These are phyloP conservation scores for Drosophila macrospina DNA, from an alignment of 2,888 invertebrate genomes.

Conservation along the genomic window DNA sequence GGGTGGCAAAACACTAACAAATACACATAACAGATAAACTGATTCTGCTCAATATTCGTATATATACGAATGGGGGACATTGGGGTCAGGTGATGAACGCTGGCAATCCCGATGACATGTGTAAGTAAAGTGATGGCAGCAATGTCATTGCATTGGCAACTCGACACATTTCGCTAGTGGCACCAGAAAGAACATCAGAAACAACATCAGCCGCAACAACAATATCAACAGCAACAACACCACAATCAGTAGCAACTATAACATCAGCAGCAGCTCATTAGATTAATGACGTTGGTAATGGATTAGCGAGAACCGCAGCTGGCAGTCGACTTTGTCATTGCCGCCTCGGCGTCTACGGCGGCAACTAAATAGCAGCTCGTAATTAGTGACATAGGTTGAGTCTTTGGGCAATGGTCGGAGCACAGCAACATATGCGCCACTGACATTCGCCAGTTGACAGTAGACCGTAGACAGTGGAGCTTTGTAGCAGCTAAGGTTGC, in stretches of 20 bases:
- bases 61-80: conserved; percentile 57
- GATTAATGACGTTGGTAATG: conserved; percentile 81
- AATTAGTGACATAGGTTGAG: conserved; percentile 75
- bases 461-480: conserved; percentile 4
- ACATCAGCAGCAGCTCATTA: conserved; percentile 69
- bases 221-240: conserved; percentile 19
- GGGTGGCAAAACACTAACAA: conserved; percentile 14
- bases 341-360: conserved; percentile 59
- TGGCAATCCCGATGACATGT: conserved; percentile 59
- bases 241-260: conserved; percentile 28
- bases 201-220: conserved; percentile 12
- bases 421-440: conserved; percentile 35
- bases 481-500: conserved; percentile 9
- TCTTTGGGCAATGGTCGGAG: conserved; percentile 18
- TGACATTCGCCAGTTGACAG: conserved; percentile 5
- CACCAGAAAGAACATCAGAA: conserved; percentile 22
- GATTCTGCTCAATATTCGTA: not conserved
- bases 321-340: conserved; percentile 62
- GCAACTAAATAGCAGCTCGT: conserved; percentile 65
- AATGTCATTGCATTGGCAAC: conserved; percentile 40
- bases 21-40: conserved; percentile 1
- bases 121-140: conserved; percentile 55
- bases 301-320: conserved; percentile 71
- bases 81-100: conserved; percentile 64
- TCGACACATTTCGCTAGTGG: conserved; percentile 52